Evolutionary conservation across 1,140 invertebrate species (phyloP).

Genomic region (Sweltsa coloradensis): DNA sequence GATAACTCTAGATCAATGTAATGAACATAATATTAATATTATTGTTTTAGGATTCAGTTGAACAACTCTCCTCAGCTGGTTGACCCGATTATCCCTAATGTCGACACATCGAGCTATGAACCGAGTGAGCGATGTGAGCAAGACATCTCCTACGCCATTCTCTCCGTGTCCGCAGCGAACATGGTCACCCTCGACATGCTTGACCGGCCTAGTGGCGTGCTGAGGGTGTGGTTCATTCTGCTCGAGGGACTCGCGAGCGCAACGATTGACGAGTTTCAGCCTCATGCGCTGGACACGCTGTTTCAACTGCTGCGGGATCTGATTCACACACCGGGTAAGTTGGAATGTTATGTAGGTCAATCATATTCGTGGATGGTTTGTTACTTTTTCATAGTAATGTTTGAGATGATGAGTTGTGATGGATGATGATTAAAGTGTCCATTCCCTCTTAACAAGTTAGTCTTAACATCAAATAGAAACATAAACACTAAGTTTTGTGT

Average conservation of each 20-base stretch:
- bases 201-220: constrained; percentile 70
- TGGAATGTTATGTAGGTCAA: too few species aligned
- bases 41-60: constrained; percentile 65
- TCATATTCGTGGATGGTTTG: too few species aligned
- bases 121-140: constrained; percentile 20
- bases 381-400: too few species aligned
- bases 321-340: constrained; percentile 46
- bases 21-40: constrained; percentile 14
- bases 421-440: too few species aligned
- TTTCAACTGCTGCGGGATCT: constrained; percentile 71
- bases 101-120: constrained; percentile 48
- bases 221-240: constrained; percentile 83
- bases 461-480: too few species aligned
- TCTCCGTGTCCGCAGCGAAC: constrained; percentile 10
- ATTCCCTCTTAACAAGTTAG: too few species aligned
- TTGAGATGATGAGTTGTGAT: too few species aligned
- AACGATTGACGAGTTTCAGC: constrained; percentile 70
- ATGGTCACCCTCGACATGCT: constrained; percentile 46
- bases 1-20: too few species aligned
- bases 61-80: constrained; percentile 65
- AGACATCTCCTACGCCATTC: constrained; percentile 12
- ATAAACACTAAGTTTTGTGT: too few species aligned
- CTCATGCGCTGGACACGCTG: constrained; percentile 71
- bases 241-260: constrained; percentile 81
- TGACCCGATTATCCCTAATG: constrained; percentile 71